Conservation (phyloP, 2,888 invertebrate genomes). For the Cactoblastis cactorum region DNA sequence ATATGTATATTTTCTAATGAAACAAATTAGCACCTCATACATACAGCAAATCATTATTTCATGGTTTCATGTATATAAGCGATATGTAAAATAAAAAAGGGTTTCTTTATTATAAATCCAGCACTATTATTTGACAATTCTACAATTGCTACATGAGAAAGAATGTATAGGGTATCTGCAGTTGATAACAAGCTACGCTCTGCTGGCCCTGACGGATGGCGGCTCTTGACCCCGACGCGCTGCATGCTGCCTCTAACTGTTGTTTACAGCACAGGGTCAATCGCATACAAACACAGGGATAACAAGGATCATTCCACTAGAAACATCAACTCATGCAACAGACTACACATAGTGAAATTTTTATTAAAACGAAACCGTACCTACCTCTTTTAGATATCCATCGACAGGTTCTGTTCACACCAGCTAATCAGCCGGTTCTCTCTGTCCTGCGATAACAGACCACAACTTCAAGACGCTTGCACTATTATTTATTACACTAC, state of each 20-base stretch:
- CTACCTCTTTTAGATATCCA: slow-evolving; percentile 10
- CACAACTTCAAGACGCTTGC: background rate
- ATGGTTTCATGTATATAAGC: no score
- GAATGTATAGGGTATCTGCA: background rate
- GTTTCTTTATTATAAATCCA: no score
- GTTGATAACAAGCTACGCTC: slow-evolving; percentile 5
- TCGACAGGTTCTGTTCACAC: background rate
- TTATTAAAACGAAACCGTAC: background rate
- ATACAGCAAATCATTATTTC: no score
- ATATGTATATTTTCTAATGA: background rate
- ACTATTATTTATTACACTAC: slow-evolving; percentile 2
- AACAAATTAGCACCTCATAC: no score
- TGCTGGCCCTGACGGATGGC: background rate
- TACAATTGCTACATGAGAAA: background rate
- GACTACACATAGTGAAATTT: background rate
- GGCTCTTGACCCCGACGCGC: slow-evolving; percentile 5
- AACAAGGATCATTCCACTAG: background rate
- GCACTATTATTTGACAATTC: background rate
- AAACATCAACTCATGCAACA: background rate
- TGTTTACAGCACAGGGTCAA: background rate
- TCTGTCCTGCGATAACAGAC: background rate
- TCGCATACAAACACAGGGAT: background rate
- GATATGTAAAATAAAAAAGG: background rate
- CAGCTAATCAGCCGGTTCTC: background rate
- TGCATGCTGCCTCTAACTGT: slow-evolving; percentile 3